phyloP scores from a whole-genome alignment of 2,113 vertebrate genomes.

The Carassius auratus region DNA sequence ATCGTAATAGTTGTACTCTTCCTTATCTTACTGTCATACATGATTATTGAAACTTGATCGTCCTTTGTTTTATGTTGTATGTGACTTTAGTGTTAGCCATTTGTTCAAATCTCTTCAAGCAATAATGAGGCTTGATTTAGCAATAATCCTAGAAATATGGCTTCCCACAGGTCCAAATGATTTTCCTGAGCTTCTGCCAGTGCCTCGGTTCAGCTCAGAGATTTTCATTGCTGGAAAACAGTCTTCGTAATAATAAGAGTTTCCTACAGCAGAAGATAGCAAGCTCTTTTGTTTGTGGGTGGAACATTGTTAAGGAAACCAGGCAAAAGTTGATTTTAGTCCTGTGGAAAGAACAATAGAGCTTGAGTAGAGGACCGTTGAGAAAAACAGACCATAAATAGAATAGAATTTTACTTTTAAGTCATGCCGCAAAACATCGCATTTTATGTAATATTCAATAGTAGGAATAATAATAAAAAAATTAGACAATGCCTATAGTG shows the following conservation, averaged over 20 bases:
- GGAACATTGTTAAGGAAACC: neutral
- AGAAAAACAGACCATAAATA: neutral
- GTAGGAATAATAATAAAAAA: no score
- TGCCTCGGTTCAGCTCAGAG: neutral
- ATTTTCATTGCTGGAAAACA: neutral
- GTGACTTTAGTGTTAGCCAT: neutral
- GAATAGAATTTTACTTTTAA: neutral
- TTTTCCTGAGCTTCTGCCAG: neutral
- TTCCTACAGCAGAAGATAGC: neutral
- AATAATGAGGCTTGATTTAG: neutral
- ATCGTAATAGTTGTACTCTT: neutral
- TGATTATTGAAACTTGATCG: neutral
- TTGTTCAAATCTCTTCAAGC: neutral
- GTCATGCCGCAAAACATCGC: neutral
- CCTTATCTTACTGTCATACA: neutral
- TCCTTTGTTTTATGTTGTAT: neutral
- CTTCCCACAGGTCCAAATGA: neutral
- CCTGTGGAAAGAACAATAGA: neutral
- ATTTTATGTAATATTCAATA: neutral
- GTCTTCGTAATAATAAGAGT: neutral
- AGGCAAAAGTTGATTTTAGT: neutral
- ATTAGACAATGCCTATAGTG: neutral
- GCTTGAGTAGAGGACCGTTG: neutral
- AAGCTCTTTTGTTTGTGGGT: neutral
- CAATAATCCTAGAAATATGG: neutral